Conservation (phyloP, 2,113 vertebrate species). For the Suricata suricatta region DNA sequence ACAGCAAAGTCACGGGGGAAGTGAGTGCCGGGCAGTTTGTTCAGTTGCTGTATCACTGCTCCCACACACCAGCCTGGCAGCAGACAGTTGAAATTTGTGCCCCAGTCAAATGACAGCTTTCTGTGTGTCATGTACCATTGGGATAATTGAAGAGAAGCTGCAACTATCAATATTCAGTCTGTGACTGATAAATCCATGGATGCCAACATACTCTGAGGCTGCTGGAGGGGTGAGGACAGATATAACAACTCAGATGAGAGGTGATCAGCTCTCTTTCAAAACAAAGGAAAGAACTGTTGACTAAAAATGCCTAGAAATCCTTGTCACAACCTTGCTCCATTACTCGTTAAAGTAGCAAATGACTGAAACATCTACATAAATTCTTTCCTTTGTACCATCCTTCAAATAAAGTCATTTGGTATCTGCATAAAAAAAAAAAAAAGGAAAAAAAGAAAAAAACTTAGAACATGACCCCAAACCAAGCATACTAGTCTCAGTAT, state of each 20-base stretch:
- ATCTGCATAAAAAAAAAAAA: not conserved
- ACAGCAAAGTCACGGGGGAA: not conserved
- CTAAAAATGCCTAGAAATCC: not conserved
- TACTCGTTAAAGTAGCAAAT: not conserved
- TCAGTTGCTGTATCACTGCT: not conserved
- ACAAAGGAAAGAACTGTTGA: not conserved
- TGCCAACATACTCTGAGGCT: not conserved
- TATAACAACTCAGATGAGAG: not conserved
- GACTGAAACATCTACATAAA: not conserved
- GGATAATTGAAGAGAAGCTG: not conserved
- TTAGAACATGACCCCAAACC: not conserved
- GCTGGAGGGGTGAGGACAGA: not conserved
- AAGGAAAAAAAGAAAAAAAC: not conserved
- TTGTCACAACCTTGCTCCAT: not conserved
- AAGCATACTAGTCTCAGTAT: not conserved
- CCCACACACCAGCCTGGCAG: not conserved
- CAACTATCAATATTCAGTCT: not conserved
- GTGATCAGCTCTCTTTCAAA: not conserved
- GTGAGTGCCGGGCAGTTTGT: not conserved
- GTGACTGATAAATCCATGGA: not conserved
- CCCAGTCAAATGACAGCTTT: not conserved
- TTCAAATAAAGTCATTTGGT: not conserved
- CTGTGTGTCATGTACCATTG: not conserved
- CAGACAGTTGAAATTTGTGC: not conserved
- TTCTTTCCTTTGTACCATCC: not conserved